Conservation (phyloP, 1,140 invertebrate genomes). For the Portunus trituberculatus region DNA sequence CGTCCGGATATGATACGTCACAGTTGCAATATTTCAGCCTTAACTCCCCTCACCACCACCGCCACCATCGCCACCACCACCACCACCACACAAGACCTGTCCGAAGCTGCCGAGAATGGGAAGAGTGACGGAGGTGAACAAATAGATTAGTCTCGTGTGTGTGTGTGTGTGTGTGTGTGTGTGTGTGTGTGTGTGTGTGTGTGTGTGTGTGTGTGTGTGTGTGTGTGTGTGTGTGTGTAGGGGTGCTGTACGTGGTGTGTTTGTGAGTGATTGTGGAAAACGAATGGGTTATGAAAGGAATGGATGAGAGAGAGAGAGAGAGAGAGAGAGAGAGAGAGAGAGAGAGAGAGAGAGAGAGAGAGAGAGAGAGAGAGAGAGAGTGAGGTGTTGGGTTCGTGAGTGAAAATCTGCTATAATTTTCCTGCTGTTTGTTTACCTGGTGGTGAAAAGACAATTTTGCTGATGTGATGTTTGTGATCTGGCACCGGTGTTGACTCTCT, state of each 20-base stretch:
- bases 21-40: slow-evolving; percentile 50
- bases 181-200: slow-evolving; percentile 59
- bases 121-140: not conserved
- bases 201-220: not conserved
- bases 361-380: not conserved
- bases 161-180: slow-evolving; percentile 56
- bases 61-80: not conserved
- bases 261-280: too few relatives aligned
- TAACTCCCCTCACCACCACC: not conserved
- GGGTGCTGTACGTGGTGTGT: too few relatives aligned
- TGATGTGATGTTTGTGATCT: not conserved
- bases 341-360: not conserved
- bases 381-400: not conserved
- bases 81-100: too few relatives aligned
- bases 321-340: too few relatives aligned
- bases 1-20: slow-evolving; percentile 59
- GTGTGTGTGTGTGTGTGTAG: too few relatives aligned
- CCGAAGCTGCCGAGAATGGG: too few relatives aligned
- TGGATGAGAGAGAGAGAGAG: too few relatives aligned
- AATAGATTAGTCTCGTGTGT: not conserved
- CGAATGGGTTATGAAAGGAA: too few relatives aligned
- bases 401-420: not conserved
- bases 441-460: not conserved
- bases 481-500: not conserved
- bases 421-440: not conserved